Evolutionary conservation across 2,888 invertebrate genomes (phyloP).

Genomic region (Polymixis lichenea): DNA sequence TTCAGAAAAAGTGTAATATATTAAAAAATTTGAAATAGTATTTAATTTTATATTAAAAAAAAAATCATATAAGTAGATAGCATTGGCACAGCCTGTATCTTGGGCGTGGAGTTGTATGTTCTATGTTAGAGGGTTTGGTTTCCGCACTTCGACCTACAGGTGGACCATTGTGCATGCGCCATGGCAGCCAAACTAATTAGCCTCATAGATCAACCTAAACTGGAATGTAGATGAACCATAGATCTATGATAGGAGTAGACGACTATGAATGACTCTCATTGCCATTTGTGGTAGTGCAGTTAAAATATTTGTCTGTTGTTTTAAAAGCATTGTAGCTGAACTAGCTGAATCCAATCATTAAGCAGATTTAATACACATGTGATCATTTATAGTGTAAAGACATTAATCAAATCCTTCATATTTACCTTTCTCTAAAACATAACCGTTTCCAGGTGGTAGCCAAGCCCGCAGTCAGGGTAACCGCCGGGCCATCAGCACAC

Average conservation of each 20-base stretch:
- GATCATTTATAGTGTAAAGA: not conserved
- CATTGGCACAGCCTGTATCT: no score
- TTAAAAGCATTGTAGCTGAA: not conserved
- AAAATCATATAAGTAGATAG: no score
- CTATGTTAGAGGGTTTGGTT: no score
- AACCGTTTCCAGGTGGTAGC: conserved; percentile 79
- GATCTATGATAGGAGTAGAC: not conserved
- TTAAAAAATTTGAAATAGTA: no score
- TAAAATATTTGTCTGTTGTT: not conserved
- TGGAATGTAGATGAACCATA: not conserved
- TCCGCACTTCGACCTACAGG: no score
- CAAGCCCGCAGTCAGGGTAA: conserved; percentile 86
- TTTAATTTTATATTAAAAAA: no score
- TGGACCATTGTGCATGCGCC: no score
- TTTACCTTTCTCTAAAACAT: not conserved
- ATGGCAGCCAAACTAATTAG: not conserved
- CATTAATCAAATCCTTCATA: no score
- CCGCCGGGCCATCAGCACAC: conserved; percentile 81
- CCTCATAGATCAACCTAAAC: not conserved
- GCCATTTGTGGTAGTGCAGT: not conserved
- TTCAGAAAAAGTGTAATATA: no score
- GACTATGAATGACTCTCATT: not conserved
- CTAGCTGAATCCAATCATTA: not conserved
- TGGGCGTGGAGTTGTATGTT: no score
- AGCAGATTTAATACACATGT: not conserved